These are phyloP conservation scores for Panopea generosa DNA, from an alignment of 2,888 invertebrate species.

Conservation along the genomic window DNA sequence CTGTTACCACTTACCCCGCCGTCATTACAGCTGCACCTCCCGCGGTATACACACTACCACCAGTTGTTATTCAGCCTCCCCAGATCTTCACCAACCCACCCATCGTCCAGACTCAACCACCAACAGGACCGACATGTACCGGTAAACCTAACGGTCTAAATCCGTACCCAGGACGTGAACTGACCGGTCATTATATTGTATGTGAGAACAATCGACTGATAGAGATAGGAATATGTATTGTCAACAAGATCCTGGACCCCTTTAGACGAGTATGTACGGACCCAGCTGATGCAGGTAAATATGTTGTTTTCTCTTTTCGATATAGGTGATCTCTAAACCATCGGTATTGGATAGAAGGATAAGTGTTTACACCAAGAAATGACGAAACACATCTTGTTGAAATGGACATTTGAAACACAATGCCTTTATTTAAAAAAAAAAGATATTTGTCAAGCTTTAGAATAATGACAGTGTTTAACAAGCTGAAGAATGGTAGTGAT, in stretches of 20 bases:
- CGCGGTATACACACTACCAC: not conserved
- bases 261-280: constrained; percentile 44
- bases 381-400: too few species aligned
- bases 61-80: constrained; percentile 2
- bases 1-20: not conserved
- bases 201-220: constrained; percentile 54
- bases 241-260: constrained; percentile 58
- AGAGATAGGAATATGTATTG: constrained; percentile 57
- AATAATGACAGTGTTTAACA: too few species aligned
- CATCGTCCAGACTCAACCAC: not conserved
- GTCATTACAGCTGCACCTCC: not conserved
- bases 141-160: constrained; percentile 63
- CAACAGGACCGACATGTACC: constrained; percentile 35
- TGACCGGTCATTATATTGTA: constrained; percentile 61
- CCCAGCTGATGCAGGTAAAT: constrained; percentile 53
- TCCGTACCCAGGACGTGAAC: constrained; percentile 58
- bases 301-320: too few species aligned
- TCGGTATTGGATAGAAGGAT: too few species aligned
- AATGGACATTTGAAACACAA: too few species aligned
- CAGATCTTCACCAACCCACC: constrained; percentile 7
- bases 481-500: too few species aligned
- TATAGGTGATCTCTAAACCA: too few species aligned
- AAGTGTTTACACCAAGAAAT: too few species aligned
- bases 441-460: too few species aligned
- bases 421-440: too few species aligned